Evolutionary conservation across 2,113 vertebrate species (phyloP), one percentile per base, ranked within the genome.

Genomic region (Osmerus mordax): DNA sequence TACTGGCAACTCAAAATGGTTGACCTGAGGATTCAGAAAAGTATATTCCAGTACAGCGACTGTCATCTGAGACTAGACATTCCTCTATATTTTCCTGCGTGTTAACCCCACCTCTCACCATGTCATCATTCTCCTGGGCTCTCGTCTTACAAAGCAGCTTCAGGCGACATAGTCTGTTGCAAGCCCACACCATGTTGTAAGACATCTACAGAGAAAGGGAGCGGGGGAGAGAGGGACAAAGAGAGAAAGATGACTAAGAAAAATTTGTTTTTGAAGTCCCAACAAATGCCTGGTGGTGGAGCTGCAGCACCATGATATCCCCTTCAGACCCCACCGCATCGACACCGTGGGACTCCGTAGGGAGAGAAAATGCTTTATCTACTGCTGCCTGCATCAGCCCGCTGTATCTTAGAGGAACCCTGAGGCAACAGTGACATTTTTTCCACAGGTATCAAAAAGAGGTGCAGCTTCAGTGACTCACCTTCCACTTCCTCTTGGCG

Each of bases 401-500:
- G n/a, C 16, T 18, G 15, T 15, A 7, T 18, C 54, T n/a, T 4
- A 6, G 54, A 7, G 54, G n/a, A 56, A n/a, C 16, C 53, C 12
- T 54, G 53, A 3, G 2, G 54, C 54, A 56, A 56, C 54, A 56
- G 54, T n/a, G 15, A 47, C 9, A 11, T 12, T 12, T 36, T 36
- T 36, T 7, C 4, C 4, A 36, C 32, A 6, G 32, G 9, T 47
- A 11, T 12, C 32, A 64, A 11, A 32, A 15, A 16, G 7, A 64
- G 29, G 28, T 2, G 14, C 25, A 28, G 16, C 28, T 64, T 8
- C 19, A 67, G 51, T n/a, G 4, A 76, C 72, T 83, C 65, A 94
- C 94, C 91, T 93, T 94, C 92, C 91, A 93, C 77, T 93, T 92
- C 75, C 94, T 87, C 56, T 82, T 87, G 11, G 91, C 90, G 0